Evolutionary conservation across 1,140 invertebrate genomes (phyloP).

Genomic region (Heliconius hermathena): DNA sequence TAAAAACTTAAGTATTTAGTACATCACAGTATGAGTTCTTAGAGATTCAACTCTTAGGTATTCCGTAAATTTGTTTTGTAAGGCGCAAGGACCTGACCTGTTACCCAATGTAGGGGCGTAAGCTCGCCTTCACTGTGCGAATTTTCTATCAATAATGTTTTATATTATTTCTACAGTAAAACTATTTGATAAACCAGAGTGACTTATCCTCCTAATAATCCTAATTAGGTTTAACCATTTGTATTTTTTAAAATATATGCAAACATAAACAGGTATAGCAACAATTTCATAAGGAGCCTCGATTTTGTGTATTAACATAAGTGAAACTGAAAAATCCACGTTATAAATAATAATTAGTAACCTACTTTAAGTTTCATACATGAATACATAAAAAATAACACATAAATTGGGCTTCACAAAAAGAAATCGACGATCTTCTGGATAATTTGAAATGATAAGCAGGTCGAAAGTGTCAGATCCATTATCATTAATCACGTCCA

Average conservation of each 20-base stretch:
- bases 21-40: no score
- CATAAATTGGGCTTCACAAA: not conserved
- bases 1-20: no score
- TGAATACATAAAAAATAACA: not conserved
- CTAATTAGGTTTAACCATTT: not conserved
- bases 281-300: conserved; percentile 1
- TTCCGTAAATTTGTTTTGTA: no score
- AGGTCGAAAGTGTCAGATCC: conserved; percentile 29
- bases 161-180: no score
- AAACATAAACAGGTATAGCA: not conserved
- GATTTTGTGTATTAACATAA: conserved; percentile 18
- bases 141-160: no score
- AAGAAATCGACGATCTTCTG: conserved; percentile 14
- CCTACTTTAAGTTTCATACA: not conserved
- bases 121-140: no score
- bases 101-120: no score
- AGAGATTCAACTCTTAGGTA: no score
- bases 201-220: not conserved
- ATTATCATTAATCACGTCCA: conserved; percentile 40
- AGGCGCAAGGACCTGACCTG: no score
- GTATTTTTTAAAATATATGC: not conserved
- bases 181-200: not conserved
- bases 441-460: conserved; percentile 16
- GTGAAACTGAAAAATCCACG: conserved; percentile 15
- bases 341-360: conserved; percentile 5